Evolutionary conservation across 2,113 vertebrate genomes (phyloP).

Genomic region (Elaphurus davidianus): DNA sequence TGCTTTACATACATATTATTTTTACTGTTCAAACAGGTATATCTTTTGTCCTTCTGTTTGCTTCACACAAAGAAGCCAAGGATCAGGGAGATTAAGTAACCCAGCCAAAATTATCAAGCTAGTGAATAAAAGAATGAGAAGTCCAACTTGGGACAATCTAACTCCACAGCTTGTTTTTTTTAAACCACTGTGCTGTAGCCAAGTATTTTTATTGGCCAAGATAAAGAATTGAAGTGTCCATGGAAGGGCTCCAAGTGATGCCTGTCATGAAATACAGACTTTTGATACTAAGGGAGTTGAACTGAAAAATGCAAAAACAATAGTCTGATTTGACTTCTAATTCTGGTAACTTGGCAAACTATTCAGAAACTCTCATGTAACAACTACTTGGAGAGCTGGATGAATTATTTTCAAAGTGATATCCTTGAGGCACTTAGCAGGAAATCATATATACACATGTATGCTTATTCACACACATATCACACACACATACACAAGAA

Average conservation of each 20-base stretch:
- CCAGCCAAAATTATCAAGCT: not conserved
- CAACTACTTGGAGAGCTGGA: not conserved
- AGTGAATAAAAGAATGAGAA: not conserved
- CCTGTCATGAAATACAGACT: not conserved
- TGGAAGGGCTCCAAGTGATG: constrained; percentile 7
- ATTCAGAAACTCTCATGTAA: not conserved
- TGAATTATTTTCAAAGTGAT: constrained; percentile 10
- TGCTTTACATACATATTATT: not conserved
- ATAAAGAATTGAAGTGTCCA: not conserved
- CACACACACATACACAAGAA: not conserved
- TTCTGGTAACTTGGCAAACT: not conserved
- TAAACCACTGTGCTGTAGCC: not conserved
- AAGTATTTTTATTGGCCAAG: constrained; percentile 1
- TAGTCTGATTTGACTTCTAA: not conserved
- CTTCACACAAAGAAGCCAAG: not conserved
- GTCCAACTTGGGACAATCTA: not conserved
- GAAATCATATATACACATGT: not conserved
- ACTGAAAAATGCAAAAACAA: not conserved
- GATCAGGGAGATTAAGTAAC: not conserved
- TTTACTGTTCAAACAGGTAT: not conserved
- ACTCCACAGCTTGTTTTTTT: not conserved
- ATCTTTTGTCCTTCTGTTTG: not conserved
- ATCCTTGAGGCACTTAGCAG: not conserved
- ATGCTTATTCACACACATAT: not conserved
- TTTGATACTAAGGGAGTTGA: not conserved